phyloP scores from a whole-genome alignment of 2,888 invertebrate genomes.

The Cremastinae sp. region DNA sequence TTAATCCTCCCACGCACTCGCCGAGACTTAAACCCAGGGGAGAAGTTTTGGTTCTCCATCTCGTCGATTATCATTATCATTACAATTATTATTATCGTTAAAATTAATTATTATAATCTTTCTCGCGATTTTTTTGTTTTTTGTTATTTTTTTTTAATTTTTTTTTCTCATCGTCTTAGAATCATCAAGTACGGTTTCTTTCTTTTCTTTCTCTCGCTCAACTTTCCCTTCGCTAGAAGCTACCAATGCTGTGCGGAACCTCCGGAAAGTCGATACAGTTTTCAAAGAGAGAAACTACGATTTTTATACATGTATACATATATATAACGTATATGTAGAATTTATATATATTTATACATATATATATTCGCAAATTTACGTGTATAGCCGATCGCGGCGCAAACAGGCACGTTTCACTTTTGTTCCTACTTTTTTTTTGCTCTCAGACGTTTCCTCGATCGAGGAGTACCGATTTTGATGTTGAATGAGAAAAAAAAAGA shows the following conservation, averaged over 20 bases:
- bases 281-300: slow-evolving; percentile 64
- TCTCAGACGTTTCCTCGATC: not conserved
- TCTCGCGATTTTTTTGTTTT: slow-evolving; percentile 36
- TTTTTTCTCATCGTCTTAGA: slow-evolving; percentile 35
- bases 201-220: too few relatives aligned
- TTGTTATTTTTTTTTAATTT: slow-evolving; percentile 21
- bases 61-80: slow-evolving; percentile 32
- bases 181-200: too few relatives aligned
- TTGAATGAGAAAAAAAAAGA: not conserved
- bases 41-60: slow-evolving; percentile 53
- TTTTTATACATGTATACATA: slow-evolving; percentile 58
- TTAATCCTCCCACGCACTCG: slow-evolving; percentile 45
- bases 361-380: slow-evolving; percentile 15
- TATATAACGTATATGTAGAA: slow-evolving; percentile 25
- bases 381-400: slow-evolving; percentile 28
- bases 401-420: slow-evolving; percentile 25
- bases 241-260: slow-evolving; percentile 31
- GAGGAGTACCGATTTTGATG: not conserved
- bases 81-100: slow-evolving; percentile 38
- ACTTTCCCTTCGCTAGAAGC: slow-evolving; percentile 29
- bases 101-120: slow-evolving; percentile 52
- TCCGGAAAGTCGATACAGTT: slow-evolving; percentile 50
- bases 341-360: slow-evolving; percentile 7
- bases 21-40: slow-evolving; percentile 51
- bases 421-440: slow-evolving; percentile 1